phyloP scores from a whole-genome alignment of 2,113 vertebrate genomes.

The Piliocolobus tephrosceles region DNA sequence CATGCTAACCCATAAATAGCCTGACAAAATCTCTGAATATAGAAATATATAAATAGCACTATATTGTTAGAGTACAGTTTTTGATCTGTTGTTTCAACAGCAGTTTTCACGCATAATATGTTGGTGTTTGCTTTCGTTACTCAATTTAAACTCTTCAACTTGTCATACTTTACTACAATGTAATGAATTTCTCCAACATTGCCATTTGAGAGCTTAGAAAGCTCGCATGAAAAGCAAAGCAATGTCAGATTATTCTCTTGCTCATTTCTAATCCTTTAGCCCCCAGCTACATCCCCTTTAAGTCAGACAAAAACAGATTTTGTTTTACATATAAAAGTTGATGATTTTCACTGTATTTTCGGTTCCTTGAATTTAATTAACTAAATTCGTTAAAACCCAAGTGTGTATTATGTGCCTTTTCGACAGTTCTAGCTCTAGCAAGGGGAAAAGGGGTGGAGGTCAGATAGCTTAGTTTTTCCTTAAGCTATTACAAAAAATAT shows the following conservation, averaged over 20 bases:
- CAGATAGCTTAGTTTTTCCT: background rate
- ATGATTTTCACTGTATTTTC: constrained; percentile 67
- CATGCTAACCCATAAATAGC: background rate
- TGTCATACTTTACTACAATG: background rate
- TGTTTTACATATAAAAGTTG: constrained; percentile 65
- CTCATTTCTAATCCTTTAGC: constrained; percentile 7
- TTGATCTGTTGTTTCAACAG: background rate
- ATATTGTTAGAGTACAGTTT: background rate
- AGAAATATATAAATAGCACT: background rate
- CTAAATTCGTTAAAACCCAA: constrained; percentile 57
- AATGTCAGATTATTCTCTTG: background rate
- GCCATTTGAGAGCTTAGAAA: background rate
- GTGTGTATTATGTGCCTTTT: constrained; percentile 35
- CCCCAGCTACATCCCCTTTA: background rate
- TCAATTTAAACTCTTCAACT: background rate
- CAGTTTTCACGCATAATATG: background rate
- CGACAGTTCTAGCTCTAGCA: background rate
- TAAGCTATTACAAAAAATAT: background rate
- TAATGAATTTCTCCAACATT: background rate
- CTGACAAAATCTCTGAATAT: background rate
- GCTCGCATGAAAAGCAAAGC: background rate
- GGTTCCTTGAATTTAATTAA: constrained; percentile 66
- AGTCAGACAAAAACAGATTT: constrained; percentile 38
- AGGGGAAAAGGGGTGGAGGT: background rate
- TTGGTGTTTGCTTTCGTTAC: background rate